These are phyloP conservation scores for Poecilia wingei DNA, from an alignment of 2,797 vertebrate species.

Conservation along the genomic window DNA sequence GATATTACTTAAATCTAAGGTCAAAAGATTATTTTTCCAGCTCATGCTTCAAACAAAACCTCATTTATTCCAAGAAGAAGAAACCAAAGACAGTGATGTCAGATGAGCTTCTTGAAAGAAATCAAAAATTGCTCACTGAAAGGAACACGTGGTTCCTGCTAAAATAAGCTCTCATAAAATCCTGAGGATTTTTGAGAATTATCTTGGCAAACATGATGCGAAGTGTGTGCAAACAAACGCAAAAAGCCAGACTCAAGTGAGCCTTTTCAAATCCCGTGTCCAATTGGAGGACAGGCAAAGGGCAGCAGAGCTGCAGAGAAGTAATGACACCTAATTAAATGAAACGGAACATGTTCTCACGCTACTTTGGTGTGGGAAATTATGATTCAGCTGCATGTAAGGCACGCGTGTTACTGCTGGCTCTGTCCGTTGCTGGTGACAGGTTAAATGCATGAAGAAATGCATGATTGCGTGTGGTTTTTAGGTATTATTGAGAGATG, in stretches of 20 bases:
- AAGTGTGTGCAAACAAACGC: slow-evolving; percentile 30
- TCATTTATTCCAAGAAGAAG: slow-evolving; percentile 11
- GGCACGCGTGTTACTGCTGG: slow-evolving; percentile 14
- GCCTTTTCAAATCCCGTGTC: slow-evolving; percentile 45
- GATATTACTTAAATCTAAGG: not conserved
- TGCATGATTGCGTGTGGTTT: not conserved
- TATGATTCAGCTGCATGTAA: slow-evolving; percentile 50
- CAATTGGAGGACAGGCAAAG: slow-evolving; percentile 36
- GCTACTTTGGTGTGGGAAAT: slow-evolving; percentile 36
- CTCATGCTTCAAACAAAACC: slow-evolving; percentile 41
- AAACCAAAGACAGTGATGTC: slow-evolving; percentile 20
- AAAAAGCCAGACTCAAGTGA: slow-evolving; percentile 20
- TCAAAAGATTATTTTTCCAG: slow-evolving; percentile 2
- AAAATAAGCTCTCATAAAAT: slow-evolving; percentile 33
- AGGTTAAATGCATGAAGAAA: slow-evolving; percentile 12
- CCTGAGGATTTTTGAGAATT: slow-evolving; percentile 25
- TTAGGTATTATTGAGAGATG: slow-evolving; percentile 20
- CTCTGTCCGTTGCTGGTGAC: slow-evolving; percentile 8
- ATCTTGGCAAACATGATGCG: slow-evolving; percentile 29
- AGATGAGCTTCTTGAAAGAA: slow-evolving; percentile 23
- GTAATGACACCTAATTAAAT: slow-evolving; percentile 70
- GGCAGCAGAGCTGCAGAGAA: slow-evolving; percentile 44
- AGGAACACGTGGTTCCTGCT: slow-evolving; percentile 33
- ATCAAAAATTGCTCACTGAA: slow-evolving; percentile 12
- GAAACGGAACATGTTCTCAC: slow-evolving; percentile 49